These are phyloP conservation scores for Meda fulgida DNA, from an alignment of 2,797 vertebrate species.

Conservation along the genomic window DNA sequence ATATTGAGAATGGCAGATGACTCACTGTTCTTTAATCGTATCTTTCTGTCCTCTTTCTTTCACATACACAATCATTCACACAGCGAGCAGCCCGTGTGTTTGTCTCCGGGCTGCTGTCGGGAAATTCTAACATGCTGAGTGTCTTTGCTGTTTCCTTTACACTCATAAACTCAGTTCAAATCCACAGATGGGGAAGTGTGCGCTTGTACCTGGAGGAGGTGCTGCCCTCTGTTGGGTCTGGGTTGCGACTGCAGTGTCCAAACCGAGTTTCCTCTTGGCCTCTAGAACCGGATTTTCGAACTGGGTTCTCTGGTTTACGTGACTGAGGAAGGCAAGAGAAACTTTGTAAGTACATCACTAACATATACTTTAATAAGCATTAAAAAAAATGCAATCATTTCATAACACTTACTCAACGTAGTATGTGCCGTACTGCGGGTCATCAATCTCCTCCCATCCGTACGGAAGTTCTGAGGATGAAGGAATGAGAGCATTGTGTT, in stretches of 20 bases:
- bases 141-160: conserved; percentile 1
- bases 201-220: conserved; percentile 73
- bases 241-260: conserved; percentile 65
- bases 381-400: neutral
- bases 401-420: conserved; percentile 92
- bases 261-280: conserved; percentile 87
- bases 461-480: conserved; percentile 92
- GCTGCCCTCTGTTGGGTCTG: conserved; percentile 65
- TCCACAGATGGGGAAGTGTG: neutral
- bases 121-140: conserved; percentile 17
- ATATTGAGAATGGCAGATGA: conserved; percentile 61
- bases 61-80: conserved; percentile 28
- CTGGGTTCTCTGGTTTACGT: conserved; percentile 99
- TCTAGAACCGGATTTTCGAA: conserved; percentile 98
- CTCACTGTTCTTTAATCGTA: conserved; percentile 47
- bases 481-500: conserved; percentile 26
- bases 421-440: conserved; percentile 95
- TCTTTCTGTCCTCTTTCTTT: conserved; percentile 26
- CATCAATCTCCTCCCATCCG: conserved; percentile 98
- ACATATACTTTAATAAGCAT: neutral
- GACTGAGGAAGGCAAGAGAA: conserved; percentile 72
- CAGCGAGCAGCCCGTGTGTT: neutral
- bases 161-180: conserved; percentile 18
- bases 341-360: neutral
- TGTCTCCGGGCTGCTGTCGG: neutral